phyloP scores from a whole-genome alignment of 2,113 vertebrate species.

The Onychostoma macrolepis region DNA sequence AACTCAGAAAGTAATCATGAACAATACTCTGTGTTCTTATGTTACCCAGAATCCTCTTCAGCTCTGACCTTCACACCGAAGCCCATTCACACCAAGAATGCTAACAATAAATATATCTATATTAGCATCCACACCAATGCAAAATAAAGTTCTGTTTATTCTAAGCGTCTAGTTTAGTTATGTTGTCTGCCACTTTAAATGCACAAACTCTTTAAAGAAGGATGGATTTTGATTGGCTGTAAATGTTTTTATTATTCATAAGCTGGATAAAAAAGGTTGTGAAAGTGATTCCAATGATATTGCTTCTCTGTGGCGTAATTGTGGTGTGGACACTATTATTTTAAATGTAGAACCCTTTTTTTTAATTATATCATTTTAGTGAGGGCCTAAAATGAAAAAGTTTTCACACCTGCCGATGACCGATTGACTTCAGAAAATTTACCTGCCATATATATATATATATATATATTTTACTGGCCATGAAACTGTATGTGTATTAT shows the following conservation, averaged over 20 bases:
- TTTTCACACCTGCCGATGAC: too few species aligned
- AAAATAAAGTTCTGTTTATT: neutral
- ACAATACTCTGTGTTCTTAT: neutral
- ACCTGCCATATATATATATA: too few species aligned
- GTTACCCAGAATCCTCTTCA: neutral
- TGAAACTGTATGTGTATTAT: too few species aligned
- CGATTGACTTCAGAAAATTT: too few species aligned
- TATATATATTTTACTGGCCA: too few species aligned
- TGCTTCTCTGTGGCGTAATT: neutral
- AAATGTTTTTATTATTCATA: neutral
- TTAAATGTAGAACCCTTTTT: neutral
- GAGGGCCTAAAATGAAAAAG: too few species aligned
- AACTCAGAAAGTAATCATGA: neutral
- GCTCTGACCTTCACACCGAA: slow-evolving; percentile 4
- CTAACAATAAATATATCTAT: neutral
- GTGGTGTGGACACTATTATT: too few species aligned
- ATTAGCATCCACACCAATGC: neutral
- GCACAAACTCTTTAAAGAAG: neutral
- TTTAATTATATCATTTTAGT: too few species aligned
- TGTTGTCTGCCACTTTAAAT: too few species aligned
- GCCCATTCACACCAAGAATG: neutral
- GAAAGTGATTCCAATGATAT: neutral
- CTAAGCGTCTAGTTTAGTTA: too few species aligned
- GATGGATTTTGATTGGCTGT: neutral
- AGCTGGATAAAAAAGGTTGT: neutral